Base-by-base conservation (phyloP, 2,113 vertebrate species). In the Oncorhynchus keta region DNA sequence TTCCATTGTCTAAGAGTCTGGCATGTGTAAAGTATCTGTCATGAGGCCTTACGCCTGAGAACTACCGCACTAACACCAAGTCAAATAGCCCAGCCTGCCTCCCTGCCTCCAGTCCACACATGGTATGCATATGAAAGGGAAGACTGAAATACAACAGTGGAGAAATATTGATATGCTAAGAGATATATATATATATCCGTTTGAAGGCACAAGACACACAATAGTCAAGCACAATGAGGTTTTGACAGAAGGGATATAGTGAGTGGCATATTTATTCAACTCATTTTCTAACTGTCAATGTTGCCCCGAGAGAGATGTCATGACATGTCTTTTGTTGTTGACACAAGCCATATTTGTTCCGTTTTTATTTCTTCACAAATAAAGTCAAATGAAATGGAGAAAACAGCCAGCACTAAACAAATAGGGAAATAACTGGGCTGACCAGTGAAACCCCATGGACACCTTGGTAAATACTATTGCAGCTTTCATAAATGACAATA, bases 1-100 rank as follows among this genome's bases (percentile, higher is more conserved):
- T 83, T 89, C 84, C 87, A 88, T 89, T 86, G 86, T 91, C 89
- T 89, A 87, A 87, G 86, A 87, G 89, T 88, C 91, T 90, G 89
- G 83, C 79, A 84, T 84, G 89, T 90, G 91, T 91, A 91, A 90
- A 90, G 85, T 90, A 91, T 92, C 89, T 90, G 89, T 90, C 92
- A 83, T 84, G 87, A 88, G 80, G 83, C 77, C 82, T 83, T 84
- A 59, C 51, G 82, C 69, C 55, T 66, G 72, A 82, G 80, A 77
- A 57, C 83, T 80, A 83, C 85, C 57, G 68, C 85, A 76, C 77
- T 70, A 78, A 78, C 76, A 68, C 65, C 28, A 35, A 0, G 2
- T 81, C 76, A 61, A n/a, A 73, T 8, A 62, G n/a, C 59, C n/a
- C 30, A 76, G 79, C 72, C 78, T 79, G 71, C 65, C 5, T 67